A percentile compares a stretch with the other conserved stretches of the same genome.
These are phyloP conservation scores for Bergia puertoricense DNA, from an alignment of 92 coral and sea anemone species.

Conservation along the genomic window DNA sequence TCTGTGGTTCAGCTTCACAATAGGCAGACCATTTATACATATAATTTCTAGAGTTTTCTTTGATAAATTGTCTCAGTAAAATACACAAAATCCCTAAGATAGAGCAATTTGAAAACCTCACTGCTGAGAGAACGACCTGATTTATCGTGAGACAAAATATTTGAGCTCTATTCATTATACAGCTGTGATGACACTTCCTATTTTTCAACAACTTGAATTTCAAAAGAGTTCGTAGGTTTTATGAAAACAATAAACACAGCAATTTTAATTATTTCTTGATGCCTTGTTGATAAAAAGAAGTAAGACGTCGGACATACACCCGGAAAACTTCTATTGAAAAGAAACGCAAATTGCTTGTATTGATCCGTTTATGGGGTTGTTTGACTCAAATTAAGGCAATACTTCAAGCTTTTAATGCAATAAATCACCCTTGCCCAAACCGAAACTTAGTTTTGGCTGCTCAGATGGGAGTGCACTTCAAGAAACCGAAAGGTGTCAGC, in stretches of 20 bases:
- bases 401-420: background rate
- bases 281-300: background rate
- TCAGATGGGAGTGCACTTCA: background rate
- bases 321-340: slow-evolving; percentile 5
- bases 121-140: background rate
- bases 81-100: background rate
- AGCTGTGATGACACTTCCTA: slow-evolving; percentile 11
- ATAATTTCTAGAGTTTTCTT: background rate
- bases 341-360: background rate
- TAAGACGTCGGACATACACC: background rate
- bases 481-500: background rate
- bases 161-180: slow-evolving; percentile 8
- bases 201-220: slow-evolving; percentile 2
- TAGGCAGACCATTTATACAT: background rate
- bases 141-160: slow-evolving; percentile 25
- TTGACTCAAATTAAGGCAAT: background rate
- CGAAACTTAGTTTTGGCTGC: background rate
- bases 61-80: background rate
- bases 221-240: background rate
- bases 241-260: background rate
- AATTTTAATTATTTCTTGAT: background rate
- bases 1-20: background rate
- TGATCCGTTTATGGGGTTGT: slow-evolving; percentile 18
- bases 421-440: background rate
- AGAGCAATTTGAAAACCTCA: background rate